Evolutionary conservation across 2,888 invertebrate genomes (phyloP), one percentile per base, ranked within the genome.

Genomic region (Tigriopus californicus): DNA sequence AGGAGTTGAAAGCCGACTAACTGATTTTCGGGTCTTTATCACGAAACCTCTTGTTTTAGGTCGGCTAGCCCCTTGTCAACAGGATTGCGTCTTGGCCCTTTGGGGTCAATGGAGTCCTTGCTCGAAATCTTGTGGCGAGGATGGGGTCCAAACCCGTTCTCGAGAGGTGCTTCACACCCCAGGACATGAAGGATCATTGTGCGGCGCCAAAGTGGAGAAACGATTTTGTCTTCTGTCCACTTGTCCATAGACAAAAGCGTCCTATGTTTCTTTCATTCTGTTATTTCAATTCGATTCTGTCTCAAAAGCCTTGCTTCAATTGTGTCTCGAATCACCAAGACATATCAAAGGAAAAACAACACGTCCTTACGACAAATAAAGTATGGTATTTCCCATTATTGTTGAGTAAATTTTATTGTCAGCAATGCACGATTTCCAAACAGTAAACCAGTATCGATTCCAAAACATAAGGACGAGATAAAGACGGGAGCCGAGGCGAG

Each of bases 91-190:
- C 6, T 78, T 81, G 61, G 77, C 80, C 0, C 70, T 76, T 3
- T 89, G 89, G 89, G 81, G 83, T 52, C 75, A 77, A 11, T 89
- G 88, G 85, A 81, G 84, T 1, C 80, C 85, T 1, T 89, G 89
- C 69, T 79, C 83, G 13, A 79, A 80, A 25, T 77, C 79, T 0
- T 90, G 89, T 69, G 88, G 86, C 1, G 80, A 80, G 64, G 54
- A 54, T 40, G 88, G 87, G 0, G 74, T 76, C 22, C 76, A 79
- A 61, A 73, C 77, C 65, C 76, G 85, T 58, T 77, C 78, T 48
- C 73, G 83, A 2, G 69, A 73, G 53, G 24, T 61, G 33, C 6
- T 51, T n/a, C 12, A 5, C n/a, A 54, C 10, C 6, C 13, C 20
- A 42, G 42, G 10, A n/a, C 22, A 10, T 47, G 20, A 10, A 15